Evolutionary conservation across 2,888 invertebrate species (phyloP).

Genomic region (Dryomyza anilis): DNA sequence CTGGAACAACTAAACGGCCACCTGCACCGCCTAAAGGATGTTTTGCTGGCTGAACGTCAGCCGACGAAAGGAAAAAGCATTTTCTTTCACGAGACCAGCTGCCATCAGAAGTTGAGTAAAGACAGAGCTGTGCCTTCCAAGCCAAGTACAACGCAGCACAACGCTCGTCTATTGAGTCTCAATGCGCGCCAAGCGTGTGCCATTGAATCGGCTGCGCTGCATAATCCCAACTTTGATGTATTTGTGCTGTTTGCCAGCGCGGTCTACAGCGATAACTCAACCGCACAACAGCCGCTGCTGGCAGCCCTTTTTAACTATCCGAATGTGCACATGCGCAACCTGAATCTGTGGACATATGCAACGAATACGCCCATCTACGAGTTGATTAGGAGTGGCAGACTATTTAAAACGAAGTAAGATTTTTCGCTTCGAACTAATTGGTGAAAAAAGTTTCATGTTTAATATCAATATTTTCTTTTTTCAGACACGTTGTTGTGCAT

Average conservation of each 20-base stretch:
- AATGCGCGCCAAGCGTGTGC: constrained; percentile 58
- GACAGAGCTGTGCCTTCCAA: constrained; percentile 3
- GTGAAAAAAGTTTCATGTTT: too few species aligned
- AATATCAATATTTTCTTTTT: too few species aligned
- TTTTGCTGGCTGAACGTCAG: constrained; percentile 44
- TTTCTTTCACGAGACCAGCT: constrained; percentile 61
- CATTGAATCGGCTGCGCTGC: constrained; percentile 58
- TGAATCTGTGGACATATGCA: constrained; percentile 55
- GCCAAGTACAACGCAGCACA: too few species aligned
- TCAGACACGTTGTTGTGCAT: constrained; percentile 49
- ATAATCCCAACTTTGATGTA: constrained; percentile 54
- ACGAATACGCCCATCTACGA: constrained; percentile 52
- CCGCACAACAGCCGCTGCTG: constrained; percentile 40
- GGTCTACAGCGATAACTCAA: constrained; percentile 38
- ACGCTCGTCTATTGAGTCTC: constrained; percentile 28
- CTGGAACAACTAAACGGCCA: background rate
- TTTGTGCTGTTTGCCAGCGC: constrained; percentile 56
- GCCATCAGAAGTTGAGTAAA: constrained; percentile 35
- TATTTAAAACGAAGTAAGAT: constrained; percentile 49
- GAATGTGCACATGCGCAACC: constrained; percentile 52
- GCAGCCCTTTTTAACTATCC: constrained; percentile 49
- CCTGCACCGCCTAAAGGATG: constrained; percentile 44
- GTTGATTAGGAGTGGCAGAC: constrained; percentile 49
- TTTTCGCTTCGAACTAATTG: too few species aligned
- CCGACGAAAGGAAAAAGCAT: constrained; percentile 52